A percentile compares a stretch with the other conserved stretches of the same genome.
These are phyloP conservation scores for Xyrauchen texanus DNA, from an alignment of 2,113 vertebrate genomes.

Conservation along the genomic window DNA sequence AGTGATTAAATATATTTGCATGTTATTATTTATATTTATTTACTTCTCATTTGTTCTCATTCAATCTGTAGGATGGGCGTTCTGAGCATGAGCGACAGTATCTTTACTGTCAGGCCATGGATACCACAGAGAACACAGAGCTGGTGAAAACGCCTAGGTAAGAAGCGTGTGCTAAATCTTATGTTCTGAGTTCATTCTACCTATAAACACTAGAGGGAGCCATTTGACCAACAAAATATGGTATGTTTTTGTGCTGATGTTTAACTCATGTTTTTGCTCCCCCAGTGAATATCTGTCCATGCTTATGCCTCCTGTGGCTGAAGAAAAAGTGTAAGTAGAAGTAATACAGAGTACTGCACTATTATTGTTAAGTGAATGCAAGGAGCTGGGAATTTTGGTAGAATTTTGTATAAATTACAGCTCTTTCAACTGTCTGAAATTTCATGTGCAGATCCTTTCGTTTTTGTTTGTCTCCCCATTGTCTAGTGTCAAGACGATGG, in stretches of 20 bases:
- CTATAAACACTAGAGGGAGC: neutral
- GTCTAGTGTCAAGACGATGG: slow-evolving; percentile 83
- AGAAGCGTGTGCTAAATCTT: slow-evolving; percentile 34
- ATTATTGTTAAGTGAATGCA: too few relatives aligned
- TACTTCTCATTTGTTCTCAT: neutral
- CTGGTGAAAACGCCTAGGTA: slow-evolving; percentile 93
- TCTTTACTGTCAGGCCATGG: slow-evolving; percentile 87
- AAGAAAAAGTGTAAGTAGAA: slow-evolving; percentile 89
- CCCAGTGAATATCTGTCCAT: slow-evolving; percentile 88
- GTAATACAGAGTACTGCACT: too few relatives aligned
- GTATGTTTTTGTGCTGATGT: neutral
- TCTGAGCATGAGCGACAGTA: slow-evolving; percentile 96
- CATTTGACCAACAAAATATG: neutral
- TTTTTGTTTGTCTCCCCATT: neutral
- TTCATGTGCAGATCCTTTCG: neutral
- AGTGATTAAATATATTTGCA: neutral
- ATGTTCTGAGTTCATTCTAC: neutral
- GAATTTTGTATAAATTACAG: too few relatives aligned
- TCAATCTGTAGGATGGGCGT: slow-evolving; percentile 80
- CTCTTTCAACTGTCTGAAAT: too few relatives aligned
- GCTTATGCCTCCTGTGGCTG: slow-evolving; percentile 90
- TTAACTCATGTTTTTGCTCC: neutral
- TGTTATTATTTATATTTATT: neutral
- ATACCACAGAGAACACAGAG: slow-evolving; percentile 83
- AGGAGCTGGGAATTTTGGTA: too few relatives aligned